A percentile compares a stretch with the other conserved stretches of the same genome.
phyloP scores from a whole-genome alignment of 1,140 invertebrate species.

The Pseudomyrmex sp. region DNA sequence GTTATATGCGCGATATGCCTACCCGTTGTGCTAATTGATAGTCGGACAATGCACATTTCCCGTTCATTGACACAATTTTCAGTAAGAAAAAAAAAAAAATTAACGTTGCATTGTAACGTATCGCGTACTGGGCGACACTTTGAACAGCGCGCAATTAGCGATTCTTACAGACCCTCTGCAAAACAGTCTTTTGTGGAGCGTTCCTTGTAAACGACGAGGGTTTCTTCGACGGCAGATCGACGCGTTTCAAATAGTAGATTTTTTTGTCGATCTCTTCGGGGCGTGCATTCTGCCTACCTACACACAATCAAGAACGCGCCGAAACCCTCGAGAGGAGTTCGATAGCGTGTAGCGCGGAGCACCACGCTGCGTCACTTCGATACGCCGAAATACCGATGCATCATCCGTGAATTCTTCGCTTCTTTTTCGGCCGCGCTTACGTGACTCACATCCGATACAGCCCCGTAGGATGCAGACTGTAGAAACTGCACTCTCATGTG shows the following conservation, averaged over 20 bases:
- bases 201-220: background rate
- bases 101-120: background rate
- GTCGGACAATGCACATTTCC: conserved; percentile 32
- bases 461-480: background rate
- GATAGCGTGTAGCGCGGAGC: background rate
- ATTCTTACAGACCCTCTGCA: background rate
- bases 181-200: background rate
- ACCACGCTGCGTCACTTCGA: conserved; percentile 50
- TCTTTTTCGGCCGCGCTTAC: conserved; percentile 59
- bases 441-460: conserved; percentile 66
- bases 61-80: conserved; percentile 40
- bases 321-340: conserved; percentile 13
- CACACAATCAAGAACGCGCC: conserved; percentile 7
- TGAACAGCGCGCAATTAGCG: background rate
- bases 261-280: conserved; percentile 5
- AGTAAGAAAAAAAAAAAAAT: background rate
- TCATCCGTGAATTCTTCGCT: conserved; percentile 30
- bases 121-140: too few relatives aligned
- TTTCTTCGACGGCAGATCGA: background rate
- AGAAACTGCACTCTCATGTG: conserved; percentile 1
- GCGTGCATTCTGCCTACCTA: conserved; percentile 26
- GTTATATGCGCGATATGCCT: conserved; percentile 67
- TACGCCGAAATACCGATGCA: conserved; percentile 55
- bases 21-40: conserved; percentile 53
- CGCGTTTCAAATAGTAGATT: conserved; percentile 28